Base-by-base conservation (phyloP, 2,888 invertebrate species). In the Balanococcus diminutus region DNA sequence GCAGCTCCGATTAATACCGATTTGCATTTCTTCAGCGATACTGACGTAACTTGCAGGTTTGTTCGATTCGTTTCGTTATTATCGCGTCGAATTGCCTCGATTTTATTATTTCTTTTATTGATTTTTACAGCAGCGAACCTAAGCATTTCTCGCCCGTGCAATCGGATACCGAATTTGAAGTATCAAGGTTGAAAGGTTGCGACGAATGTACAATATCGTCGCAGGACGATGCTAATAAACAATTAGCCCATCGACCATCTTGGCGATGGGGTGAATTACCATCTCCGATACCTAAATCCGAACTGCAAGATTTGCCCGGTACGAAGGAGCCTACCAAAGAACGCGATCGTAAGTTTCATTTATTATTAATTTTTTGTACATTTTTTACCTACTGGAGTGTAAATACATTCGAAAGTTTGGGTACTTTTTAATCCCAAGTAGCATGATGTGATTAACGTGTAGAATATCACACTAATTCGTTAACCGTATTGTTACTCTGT, bases 241-340 rank as follows among this genome's bases (percentile, higher is more conserved):
- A 42, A 31, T 61, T 82, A n/a, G 84, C 86, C 72, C 87, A 87
- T 83, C 87, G 87, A 14, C 72, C 86, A 89, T 95, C 95, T 86
- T 96, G 97, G 97, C 93, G 95, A 88, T 96, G 97, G 97, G 97
- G 97, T 25, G 96, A 96, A 89, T 91, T 97, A 88, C 96, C 96
- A 0, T 92, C 91, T 87, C 91, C 90, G 75, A 91, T 89, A 22
- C 91, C 91, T 1, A 89, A 90, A 0, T 81, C 82, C 31, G 87
- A 87, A 46, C 84, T 87, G 19, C 82, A 87, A 56, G 87, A 87
- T 46, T 82, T 85, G 67, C 83, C 87, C 9, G 83, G 87, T 42
- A 86, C 87, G 67, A 87, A 86, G 81, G 87, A 88, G 79, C 86
- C 86, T 0, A 56, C 86, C 19, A 88, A 88, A 31, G 85, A 85